Evolutionary conservation across 2,888 invertebrate genomes (phyloP), one percentile per base, ranked within the genome.

Genomic region (Cheilosia scutellata): DNA sequence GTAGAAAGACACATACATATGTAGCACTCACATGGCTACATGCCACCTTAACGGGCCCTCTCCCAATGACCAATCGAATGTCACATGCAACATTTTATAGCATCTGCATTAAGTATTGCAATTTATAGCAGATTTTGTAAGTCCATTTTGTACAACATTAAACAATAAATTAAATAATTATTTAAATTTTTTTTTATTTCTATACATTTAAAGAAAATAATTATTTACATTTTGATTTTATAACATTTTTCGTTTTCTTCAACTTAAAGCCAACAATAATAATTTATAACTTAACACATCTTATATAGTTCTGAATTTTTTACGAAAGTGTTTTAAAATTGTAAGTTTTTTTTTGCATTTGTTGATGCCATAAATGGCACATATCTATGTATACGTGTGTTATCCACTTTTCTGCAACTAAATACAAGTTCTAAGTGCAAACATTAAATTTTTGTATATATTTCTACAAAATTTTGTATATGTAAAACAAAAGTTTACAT

Each of bases 331-430:
- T 27, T 29, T 31, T 27, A 47, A 60, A 66, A 57, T 63, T 44
- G 44, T 44, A 5, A 31, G n/a, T 16, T 37, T 25, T 42, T 47
- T 75, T 16, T 71, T 58, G 37, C 49, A 60, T 49, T 74, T 74
- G 20, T 44, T 53, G 60, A 20, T 74, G 84, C 84, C 84, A 84
- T 66, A 75, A 84, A 84, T 84, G 84, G 84, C 84, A 84, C 84
- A 76, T 84, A 84, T 44, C 20, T 49, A 33, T 37, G 20, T 60
- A 20, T 65, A 58, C 55, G 65, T 63, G 58, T 65, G 9, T 31
- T 53, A 42, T 71, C 42, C 58, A 66, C 60, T 44, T 70, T 53
- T 40, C 27, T 37, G 58, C 16, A 55, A 55, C 31, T 55, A 31
- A 70, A 55, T 42, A 68, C 66, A 53, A 68, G 33, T 55, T 53